Percentiles rank a stretch among this genome's conserved stretches.
Conservation (phyloP, 1,140 invertebrate genomes). For the Aphidius gifuensis region DNA sequence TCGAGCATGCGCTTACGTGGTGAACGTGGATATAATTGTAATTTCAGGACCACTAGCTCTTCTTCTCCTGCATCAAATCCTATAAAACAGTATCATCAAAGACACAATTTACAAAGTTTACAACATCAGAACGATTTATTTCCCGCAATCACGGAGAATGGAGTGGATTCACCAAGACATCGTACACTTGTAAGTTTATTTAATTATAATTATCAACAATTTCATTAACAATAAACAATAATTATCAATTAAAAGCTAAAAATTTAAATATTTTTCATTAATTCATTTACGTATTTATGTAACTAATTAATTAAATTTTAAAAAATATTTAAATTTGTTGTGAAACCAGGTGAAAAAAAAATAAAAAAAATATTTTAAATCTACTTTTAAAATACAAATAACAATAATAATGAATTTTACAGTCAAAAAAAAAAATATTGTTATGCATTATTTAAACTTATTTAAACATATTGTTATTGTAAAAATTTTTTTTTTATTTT, state of each 20-base stretch:
- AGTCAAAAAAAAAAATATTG: no score
- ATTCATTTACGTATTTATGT: background rate
- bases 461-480: no score
- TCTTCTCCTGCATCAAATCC: constrained; percentile 25
- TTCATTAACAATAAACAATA: background rate
- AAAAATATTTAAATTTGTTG: no score
- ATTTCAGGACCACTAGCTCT: constrained; percentile 28
- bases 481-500: no score
- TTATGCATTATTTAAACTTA: no score
- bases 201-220: no score
- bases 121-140: constrained; percentile 35
- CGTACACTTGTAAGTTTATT: constrained; percentile 40
- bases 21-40: constrained; percentile 33
- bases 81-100: constrained; percentile 34
- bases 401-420: background rate
- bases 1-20: constrained; percentile 49
- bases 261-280: background rate
- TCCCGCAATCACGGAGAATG: constrained; percentile 49
- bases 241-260: background rate
- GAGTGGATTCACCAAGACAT: constrained; percentile 42
- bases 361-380: no score
- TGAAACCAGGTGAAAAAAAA: no score
- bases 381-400: background rate
- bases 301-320: no score
- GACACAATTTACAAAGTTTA: constrained; percentile 31